Evolutionary conservation across 2,888 invertebrate genomes (phyloP), one percentile per base, ranked within the genome.

Genomic region (Oegoconia quadripuncta): DNA sequence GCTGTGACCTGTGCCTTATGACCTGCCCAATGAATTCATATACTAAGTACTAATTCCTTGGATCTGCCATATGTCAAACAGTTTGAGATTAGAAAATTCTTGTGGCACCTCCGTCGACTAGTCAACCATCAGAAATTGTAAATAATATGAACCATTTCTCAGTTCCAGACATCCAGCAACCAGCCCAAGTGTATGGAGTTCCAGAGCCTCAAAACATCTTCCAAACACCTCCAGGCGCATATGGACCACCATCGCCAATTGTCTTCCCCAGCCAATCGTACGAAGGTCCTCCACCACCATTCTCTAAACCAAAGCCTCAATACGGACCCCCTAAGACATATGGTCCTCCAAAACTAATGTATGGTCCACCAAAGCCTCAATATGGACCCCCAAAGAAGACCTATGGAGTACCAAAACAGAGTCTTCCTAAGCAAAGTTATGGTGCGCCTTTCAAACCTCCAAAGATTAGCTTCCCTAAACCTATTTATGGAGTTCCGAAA

Each of bases 141-240:
- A 54, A 56, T 40, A 66, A 83, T 84, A 34, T 63, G 67, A 51
- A 7, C 25, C 37, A 3, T 23, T 9, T 26, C 27, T n/a, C 42
- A 69, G 80, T 89, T 75, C 59, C 80, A 70, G 89, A 88, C 41
- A 41, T 70, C 1, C 72, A 58, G 9, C 70, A 81, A 9, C 90
- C 90, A 1, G 76, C 87, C 2, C 90, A 90, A 12, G 82, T 91
- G 0, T 91, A 91, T 59, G 91, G 91, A 37, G 89, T 88, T 0
- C 91, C 91, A 3, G 84, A 89, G 44, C 66, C 76, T 30, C 77
- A 82, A 65, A 46, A 50, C 34, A 63, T 58, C 31, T 66, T 64
- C 48, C 55, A 65, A 6, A 50, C 81, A 0, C 86, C 86, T 0
- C 74, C 81, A 0, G 72, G 83, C 6, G 74, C 84, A 0, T 89